Evolutionary conservation across 2,888 invertebrate species (phyloP).

Genomic region (Cantharis flavilabris): DNA sequence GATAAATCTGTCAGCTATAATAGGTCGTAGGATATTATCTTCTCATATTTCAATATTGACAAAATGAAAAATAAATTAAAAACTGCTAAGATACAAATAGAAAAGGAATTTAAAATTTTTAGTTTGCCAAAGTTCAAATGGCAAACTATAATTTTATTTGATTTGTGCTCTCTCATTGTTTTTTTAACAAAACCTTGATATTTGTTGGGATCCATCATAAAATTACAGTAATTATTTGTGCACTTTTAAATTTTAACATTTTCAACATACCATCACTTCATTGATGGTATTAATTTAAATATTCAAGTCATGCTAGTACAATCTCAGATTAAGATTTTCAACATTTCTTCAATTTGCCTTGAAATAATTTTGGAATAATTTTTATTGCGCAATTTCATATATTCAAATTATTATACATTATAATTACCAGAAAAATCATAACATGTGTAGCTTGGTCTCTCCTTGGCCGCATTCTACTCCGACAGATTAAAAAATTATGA

Average conservation of each 20-base stretch:
- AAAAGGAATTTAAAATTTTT: neutral
- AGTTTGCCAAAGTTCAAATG: neutral
- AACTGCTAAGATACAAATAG: too few species aligned
- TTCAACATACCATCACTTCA: neutral
- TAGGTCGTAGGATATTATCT: too few species aligned
- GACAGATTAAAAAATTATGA: neutral
- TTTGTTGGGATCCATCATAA: neutral
- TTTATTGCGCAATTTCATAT: neutral
- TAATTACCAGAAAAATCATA: neutral
- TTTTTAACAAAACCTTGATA: neutral
- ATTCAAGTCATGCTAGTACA: neutral
- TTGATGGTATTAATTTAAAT: neutral
- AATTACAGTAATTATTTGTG: neutral
- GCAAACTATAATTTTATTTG: neutral
- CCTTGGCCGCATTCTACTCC: neutral
- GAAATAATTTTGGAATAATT: neutral
- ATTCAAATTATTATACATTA: neutral
- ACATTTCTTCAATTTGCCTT: neutral
- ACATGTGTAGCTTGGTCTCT: neutral
- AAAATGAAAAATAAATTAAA: too few species aligned
- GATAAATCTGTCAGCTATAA: too few species aligned
- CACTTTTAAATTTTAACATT: neutral
- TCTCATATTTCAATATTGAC: too few species aligned
- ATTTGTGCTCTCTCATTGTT: neutral
- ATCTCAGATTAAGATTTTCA: neutral